These are phyloP conservation scores for Mystacornis crossleyi DNA, from an alignment of 2,113 vertebrate genomes.

Conservation along the genomic window DNA sequence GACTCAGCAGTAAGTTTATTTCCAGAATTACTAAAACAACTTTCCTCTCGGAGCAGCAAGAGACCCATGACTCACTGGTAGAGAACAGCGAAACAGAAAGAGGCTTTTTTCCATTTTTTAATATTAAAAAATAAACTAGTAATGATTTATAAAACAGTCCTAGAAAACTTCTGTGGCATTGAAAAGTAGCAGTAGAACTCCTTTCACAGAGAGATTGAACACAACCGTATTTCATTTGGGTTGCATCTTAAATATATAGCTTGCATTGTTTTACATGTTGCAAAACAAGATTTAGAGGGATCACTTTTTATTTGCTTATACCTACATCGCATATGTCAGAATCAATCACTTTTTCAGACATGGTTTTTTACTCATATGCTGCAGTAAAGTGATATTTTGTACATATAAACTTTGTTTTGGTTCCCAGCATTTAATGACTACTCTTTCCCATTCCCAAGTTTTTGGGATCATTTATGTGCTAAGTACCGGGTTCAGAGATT, in stretches of 20 bases:
- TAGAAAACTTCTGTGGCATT: neutral
- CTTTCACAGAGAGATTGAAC: conserved; percentile 14
- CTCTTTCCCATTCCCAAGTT: neutral
- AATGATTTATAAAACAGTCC: conserved; percentile 29
- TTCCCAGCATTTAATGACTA: neutral
- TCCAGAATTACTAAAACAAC: conserved; percentile 76
- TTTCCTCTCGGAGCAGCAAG: conserved; percentile 60
- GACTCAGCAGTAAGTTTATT: conserved; percentile 72
- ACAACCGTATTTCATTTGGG: neutral
- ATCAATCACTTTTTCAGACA: neutral
- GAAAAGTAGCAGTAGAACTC: neutral
- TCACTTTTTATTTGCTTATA: conserved; percentile 34
- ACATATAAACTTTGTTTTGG: neutral
- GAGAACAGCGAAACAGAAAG: conserved; percentile 49
- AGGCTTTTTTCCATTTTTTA: conserved; percentile 53
- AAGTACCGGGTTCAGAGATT: neutral
- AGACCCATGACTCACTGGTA: conserved; percentile 57
- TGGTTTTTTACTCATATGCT: neutral
- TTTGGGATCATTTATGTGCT: neutral
- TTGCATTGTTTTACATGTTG: neutral
- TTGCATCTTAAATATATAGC: neutral
- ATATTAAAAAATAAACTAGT: conserved; percentile 62
- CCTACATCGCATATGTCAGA: conserved; percentile 5
- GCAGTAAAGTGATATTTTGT: neutral
- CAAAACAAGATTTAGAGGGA: conserved; percentile 13